A percentile compares a stretch with the other conserved stretches of the same genome.
Conservation (phyloP, 1,140 invertebrate species). For the Ectropis grisescens region DNA sequence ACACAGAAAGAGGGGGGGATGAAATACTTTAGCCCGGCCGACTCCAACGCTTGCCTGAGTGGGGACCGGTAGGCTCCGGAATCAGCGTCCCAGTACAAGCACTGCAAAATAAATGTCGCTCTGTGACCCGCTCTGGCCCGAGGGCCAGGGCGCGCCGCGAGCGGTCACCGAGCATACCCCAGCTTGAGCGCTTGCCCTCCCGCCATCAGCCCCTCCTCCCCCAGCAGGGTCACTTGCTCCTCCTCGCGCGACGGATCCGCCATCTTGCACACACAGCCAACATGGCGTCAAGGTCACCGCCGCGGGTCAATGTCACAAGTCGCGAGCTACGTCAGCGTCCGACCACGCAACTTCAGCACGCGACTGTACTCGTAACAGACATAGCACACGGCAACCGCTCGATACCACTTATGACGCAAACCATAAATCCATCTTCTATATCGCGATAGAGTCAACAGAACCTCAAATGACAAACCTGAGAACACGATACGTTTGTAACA, state of each 20-base stretch:
- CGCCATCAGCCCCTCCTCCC: conserved; percentile 92
- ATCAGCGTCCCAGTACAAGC: conserved; percentile 79
- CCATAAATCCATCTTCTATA: too few relatives aligned
- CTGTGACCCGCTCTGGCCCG: conserved; percentile 56
- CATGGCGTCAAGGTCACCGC: conserved; percentile 55
- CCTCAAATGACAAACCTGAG: too few relatives aligned
- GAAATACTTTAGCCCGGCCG: conserved; percentile 66
- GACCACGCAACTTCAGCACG: too few relatives aligned
- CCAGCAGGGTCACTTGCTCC: conserved; percentile 93
- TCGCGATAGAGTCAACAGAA: too few relatives aligned
- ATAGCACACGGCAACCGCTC: too few relatives aligned
- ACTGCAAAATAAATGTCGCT: conserved; percentile 76
- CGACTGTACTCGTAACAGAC: too few relatives aligned
- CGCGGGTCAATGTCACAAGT: conserved; percentile 37
- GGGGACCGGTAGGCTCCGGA: conserved; percentile 79
- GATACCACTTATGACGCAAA: too few relatives aligned
- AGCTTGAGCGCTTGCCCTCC: conserved; percentile 95
- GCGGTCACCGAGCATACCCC: conserved; percentile 71
- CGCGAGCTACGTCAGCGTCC: too few relatives aligned
- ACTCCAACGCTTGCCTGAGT: conserved; percentile 81
- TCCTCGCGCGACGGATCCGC: conserved; percentile 92
- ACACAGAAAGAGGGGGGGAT: conserved; percentile 60
- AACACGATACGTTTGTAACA: conserved; percentile 11
- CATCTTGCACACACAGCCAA: conserved; percentile 79
- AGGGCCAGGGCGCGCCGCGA: conserved; percentile 43